phyloP scores from a whole-genome alignment of 2,888 invertebrate species.

The Microctonus hyperodae region DNA sequence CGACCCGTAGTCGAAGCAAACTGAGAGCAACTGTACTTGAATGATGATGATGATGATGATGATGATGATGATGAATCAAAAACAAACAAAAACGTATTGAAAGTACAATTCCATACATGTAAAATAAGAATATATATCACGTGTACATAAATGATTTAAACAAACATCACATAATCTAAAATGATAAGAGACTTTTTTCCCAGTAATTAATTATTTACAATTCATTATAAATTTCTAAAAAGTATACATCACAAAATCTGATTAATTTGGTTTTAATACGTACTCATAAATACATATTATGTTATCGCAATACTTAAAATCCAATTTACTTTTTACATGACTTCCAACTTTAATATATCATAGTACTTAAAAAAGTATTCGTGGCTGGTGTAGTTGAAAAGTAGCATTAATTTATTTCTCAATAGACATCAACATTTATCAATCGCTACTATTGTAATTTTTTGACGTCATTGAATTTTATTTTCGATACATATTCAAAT shows the following conservation, averaged over 20 bases:
- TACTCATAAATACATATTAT: conserved; percentile 4
- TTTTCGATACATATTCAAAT: not conserved
- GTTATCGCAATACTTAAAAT: not conserved
- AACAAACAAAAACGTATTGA: not conserved
- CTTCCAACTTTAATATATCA: conserved; percentile 2
- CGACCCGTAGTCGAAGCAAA: no score
- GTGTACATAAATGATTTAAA: not conserved
- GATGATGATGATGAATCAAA: no score
- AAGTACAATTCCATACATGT: not conserved
- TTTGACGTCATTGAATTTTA: not conserved
- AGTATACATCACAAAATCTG: not conserved
- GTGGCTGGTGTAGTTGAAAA: not conserved
- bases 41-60: no score
- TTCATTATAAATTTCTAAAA: not conserved
- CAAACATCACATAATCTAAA: not conserved
- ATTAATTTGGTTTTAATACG: not conserved
- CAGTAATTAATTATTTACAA: not conserved
- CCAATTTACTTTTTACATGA: not conserved
- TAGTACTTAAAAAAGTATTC: not conserved
- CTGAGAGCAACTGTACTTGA: no score
- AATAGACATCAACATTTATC: not conserved
- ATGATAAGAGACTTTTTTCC: not conserved
- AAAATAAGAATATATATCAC: not conserved
- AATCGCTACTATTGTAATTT: not conserved
- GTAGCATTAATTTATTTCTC: not conserved